Conservation (phyloP, 2,113 vertebrate genomes). For the Tyrannus savana region DNA sequence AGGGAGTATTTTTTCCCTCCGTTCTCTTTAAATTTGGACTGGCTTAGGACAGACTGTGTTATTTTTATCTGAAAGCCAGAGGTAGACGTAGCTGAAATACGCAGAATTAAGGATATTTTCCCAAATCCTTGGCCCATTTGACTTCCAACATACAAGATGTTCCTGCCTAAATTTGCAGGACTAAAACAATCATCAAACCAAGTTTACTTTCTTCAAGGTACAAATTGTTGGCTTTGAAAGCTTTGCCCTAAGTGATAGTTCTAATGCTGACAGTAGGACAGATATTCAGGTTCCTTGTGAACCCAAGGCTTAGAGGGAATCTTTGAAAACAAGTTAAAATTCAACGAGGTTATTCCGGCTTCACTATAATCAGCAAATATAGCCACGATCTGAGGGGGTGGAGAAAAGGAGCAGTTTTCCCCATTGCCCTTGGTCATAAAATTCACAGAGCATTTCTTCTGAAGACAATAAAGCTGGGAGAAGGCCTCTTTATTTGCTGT, state of each 20-base stretch:
- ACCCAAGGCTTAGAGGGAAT: slow-evolving; percentile 1
- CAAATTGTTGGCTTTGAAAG: slow-evolving; percentile 16
- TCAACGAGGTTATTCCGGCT: slow-evolving; percentile 61
- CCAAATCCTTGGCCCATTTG: background rate
- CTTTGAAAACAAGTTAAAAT: slow-evolving; percentile 70
- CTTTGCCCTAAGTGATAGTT: slow-evolving; percentile 27
- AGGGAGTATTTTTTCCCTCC: slow-evolving; percentile 32
- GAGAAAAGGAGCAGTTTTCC: slow-evolving; percentile 46
- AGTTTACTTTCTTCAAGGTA: background rate
- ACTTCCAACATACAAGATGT: background rate
- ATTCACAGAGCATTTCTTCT: slow-evolving; percentile 68
- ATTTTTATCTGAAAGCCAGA: background rate
- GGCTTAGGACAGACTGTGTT: background rate
- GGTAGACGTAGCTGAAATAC: background rate
- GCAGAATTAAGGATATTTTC: background rate
- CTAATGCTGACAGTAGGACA: slow-evolving; percentile 21
- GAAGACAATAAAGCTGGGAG: slow-evolving; percentile 76
- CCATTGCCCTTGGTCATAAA: slow-evolving; percentile 55
- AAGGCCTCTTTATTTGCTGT: slow-evolving; percentile 84
- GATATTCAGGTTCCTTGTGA: slow-evolving; percentile 42
- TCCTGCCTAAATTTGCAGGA: background rate
- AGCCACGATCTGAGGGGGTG: slow-evolving; percentile 49
- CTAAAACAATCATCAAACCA: background rate
- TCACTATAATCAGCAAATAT: slow-evolving; percentile 61
- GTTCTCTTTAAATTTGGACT: slow-evolving; percentile 1